Evolutionary conservation across 1,140 invertebrate genomes (phyloP).

Genomic region (Heliconius eleuchia): DNA sequence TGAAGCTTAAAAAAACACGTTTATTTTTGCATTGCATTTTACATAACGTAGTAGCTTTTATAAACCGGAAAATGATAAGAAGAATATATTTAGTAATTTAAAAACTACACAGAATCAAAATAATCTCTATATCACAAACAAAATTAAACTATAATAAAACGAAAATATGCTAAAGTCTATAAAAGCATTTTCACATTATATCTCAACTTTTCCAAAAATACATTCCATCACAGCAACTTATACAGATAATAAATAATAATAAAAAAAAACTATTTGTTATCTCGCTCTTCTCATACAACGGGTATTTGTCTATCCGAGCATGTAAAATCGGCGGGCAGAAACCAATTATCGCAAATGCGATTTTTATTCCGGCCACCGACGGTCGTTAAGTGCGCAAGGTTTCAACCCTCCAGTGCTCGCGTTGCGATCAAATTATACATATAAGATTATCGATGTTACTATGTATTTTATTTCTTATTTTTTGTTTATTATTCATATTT

Average conservation of each 20-base stretch:
- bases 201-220: background rate
- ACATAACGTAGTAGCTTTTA: background rate
- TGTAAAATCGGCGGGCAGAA: slow-evolving; percentile 49
- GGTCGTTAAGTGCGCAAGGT: slow-evolving; percentile 49
- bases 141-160: background rate
- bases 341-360: slow-evolving; percentile 69
- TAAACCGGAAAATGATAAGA: background rate
- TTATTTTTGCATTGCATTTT: background rate
- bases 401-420: slow-evolving; percentile 17
- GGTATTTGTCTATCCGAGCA: slow-evolving; percentile 28
- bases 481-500: no score
- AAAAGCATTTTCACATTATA: background rate
- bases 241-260: background rate
- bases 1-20: no score
- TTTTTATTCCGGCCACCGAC: slow-evolving; percentile 61
- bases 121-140: background rate
- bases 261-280: background rate
- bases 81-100: background rate
- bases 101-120: background rate
- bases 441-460: background rate
- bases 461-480: background rate
- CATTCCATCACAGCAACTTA: background rate
- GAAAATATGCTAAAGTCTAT: background rate
- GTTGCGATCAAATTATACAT: slow-evolving; percentile 9
- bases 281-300: background rate